A percentile compares a stretch with the other conserved stretches of the same genome.
These are phyloP conservation scores for Tachystola acroxantha DNA, from an alignment of 2,888 invertebrate species.

Conservation along the genomic window DNA sequence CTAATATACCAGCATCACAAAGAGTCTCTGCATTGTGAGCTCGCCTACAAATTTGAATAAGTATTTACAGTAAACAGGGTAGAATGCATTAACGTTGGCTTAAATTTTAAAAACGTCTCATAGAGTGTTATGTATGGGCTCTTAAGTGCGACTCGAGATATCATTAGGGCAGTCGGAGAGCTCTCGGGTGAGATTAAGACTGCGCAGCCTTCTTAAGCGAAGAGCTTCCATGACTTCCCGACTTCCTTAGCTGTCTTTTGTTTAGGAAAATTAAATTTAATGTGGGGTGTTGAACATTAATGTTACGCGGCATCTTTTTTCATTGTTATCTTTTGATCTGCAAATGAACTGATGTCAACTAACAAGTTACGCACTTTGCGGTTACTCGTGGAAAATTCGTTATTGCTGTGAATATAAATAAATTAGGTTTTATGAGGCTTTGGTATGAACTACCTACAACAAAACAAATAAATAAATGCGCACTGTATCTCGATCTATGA, in stretches of 20 bases:
- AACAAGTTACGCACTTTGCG: too few species aligned
- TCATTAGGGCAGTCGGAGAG: constrained; percentile 66
- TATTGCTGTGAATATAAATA: too few species aligned
- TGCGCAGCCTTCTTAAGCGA: constrained; percentile 39
- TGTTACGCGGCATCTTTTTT: too few species aligned
- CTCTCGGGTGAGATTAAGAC: constrained; percentile 64
- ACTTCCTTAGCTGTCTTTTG: constrained; percentile 36
- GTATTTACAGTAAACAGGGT: constrained; percentile 70
- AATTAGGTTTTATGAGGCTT: too few species aligned
- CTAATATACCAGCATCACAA: constrained; percentile 61
- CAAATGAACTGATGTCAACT: too few species aligned
- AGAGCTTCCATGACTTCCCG: constrained; percentile 45
- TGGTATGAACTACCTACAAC: too few species aligned
- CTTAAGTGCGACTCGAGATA: constrained; percentile 72
- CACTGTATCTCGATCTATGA: too few species aligned
- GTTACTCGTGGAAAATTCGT: too few species aligned
- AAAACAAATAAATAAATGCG: too few species aligned
- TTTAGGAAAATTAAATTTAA: constrained; percentile 25
- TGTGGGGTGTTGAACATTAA: constrained; percentile 35
- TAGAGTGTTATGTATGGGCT: constrained; percentile 74
- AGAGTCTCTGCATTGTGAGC: constrained; percentile 51
- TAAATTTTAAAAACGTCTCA: constrained; percentile 77
- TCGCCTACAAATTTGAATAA: constrained; percentile 74
- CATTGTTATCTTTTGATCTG: too few species aligned
- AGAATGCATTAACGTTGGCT: constrained; percentile 71